These are phyloP conservation scores for Drosophila tropicalis DNA, from an alignment of 1,140 invertebrate genomes.

Conservation along the genomic window DNA sequence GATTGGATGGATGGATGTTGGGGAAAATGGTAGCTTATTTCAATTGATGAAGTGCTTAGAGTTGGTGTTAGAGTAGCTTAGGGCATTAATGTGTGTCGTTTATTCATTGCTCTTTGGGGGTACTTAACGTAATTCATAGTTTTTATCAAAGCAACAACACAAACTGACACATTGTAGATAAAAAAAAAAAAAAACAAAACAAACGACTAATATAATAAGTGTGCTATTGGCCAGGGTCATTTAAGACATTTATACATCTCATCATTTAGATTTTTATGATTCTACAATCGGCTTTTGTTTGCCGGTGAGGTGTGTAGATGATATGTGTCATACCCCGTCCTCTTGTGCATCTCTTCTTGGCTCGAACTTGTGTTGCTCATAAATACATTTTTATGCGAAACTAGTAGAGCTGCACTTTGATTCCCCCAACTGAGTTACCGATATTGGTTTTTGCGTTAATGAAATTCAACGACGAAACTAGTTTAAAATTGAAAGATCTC, in stretches of 20 bases:
- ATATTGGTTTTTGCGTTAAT: slow-evolving; percentile 28
- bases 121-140: neutral
- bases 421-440: neutral
- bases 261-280: slow-evolving; percentile 35
- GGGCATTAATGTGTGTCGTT: slow-evolving; percentile 15
- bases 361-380: slow-evolving; percentile 6
- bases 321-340: slow-evolving; percentile 26
- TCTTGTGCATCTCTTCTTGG: neutral
- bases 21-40: slow-evolving; percentile 21
- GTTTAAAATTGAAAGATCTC: slow-evolving; percentile 49
- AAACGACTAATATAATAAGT: neutral
- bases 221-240: slow-evolving; percentile 11
- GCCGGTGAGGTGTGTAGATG: slow-evolving; percentile 17
- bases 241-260: slow-evolving; percentile 42
- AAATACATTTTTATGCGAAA: slow-evolving; percentile 23
- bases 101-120: neutral
- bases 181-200: neutral
- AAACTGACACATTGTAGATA: neutral
- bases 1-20: neutral
- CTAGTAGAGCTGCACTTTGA: slow-evolving; percentile 17
- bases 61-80: slow-evolving; percentile 24
- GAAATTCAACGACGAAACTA: slow-evolving; percentile 60
- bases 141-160: neutral
- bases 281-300: slow-evolving; percentile 33
- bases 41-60: slow-evolving; percentile 36